Conservation (phyloP, 2,888 invertebrate genomes). For the Gryllus longicercus region DNA sequence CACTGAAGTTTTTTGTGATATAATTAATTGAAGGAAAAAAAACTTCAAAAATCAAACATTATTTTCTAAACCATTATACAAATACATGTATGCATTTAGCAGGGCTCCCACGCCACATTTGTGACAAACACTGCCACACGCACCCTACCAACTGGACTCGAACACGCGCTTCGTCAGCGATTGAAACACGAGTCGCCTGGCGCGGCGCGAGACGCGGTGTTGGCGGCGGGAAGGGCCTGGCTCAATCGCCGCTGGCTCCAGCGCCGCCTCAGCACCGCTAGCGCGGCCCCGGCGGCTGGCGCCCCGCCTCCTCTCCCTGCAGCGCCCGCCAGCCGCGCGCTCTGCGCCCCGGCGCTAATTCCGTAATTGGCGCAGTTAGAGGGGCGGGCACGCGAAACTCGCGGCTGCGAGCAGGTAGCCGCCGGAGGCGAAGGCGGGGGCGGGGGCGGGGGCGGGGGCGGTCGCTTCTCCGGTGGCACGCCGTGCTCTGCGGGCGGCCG, state of each 20-base stretch:
- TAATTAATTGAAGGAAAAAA: too few species aligned
- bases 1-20: too few species aligned
- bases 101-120: too few species aligned
- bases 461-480: not conserved
- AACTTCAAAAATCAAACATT: too few species aligned
- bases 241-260: not conserved
- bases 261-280: not conserved
- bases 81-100: too few species aligned
- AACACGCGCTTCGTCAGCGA: too few species aligned
- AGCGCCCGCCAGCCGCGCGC: not conserved
- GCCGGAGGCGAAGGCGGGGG: not conserved
- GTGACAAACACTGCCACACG: too few species aligned
- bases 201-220: too few species aligned
- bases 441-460: not conserved
- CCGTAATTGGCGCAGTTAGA: not conserved
- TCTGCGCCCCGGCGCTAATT: not conserved
- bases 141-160: too few species aligned
- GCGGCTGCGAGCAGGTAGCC: not conserved
- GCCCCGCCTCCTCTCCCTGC: not conserved
- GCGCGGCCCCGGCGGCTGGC: not conserved
- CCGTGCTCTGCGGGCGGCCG: not conserved
- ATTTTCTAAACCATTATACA: too few species aligned
- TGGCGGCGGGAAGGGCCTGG: not conserved
- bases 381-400: constrained; percentile 4
- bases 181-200: too few species aligned